Base-by-base conservation (phyloP, 2,113 vertebrate genomes). In the Lepidiolamprologus cunningtoni region DNA sequence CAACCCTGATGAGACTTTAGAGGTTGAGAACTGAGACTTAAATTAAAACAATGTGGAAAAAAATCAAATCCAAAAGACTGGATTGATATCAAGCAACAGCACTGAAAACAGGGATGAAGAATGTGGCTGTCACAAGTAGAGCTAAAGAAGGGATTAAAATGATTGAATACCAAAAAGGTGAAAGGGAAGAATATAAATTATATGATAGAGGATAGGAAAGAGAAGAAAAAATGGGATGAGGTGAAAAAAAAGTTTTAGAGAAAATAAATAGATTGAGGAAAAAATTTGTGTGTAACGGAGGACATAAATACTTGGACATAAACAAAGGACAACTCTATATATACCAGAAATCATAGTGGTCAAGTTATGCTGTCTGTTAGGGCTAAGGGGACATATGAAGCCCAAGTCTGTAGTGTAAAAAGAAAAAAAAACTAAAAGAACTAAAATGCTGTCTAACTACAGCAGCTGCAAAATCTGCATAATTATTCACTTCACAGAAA, bases 21-120 rank as follows among this genome's bases (percentile, higher is more conserved):
- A 76, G 23, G 23, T 4, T 47, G 42, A 47, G 9, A 76, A 28
- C 21, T 76, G 40, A 76, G 23, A 76, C 40, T 19, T 11, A 76
- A 17, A 28, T 17, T 0, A 76, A 76, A 28, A 21, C 6, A 37
- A 66, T 8, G 33, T 66, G 19, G 19, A 7, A 13, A 66, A 63
- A n/a, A 37, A 66, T 66, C 1, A 1, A 66, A 47, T 47, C 40
- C 1, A 76, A 76, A 73, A 28, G 8, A 76, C 14, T 47, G 42
- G 0, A 19, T 19, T 11, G 14, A 47, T 11, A 76, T 76, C 45
- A 76, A 76, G 42, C 23, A 47, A 31, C 45, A 17, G 68, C 21
- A 73, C 0, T 3, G 42, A 73, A 73, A 73, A 73, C 68, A 47
- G 14, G 0, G 40, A 73, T 73, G 21, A 73, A 0, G 21, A 45